Base-by-base conservation (phyloP, 2,113 vertebrate species). In the Acinonyx jubatus region DNA sequence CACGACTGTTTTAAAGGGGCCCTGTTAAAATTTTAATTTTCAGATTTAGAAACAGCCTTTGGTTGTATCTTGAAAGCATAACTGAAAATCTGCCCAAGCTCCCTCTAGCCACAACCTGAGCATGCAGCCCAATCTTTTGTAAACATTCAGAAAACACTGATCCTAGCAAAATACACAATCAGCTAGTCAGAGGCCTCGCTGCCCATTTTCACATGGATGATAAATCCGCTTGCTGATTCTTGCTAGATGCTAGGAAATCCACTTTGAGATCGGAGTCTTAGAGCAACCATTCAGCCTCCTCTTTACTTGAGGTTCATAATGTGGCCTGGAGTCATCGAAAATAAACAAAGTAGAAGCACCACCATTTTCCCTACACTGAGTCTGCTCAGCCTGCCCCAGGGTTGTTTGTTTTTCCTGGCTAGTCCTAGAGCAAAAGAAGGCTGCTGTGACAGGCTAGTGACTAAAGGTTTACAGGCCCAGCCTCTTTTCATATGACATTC, bases 141-240 rank as follows among this genome's bases (percentile, higher is more conserved):
- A 84, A 98, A 95, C 90, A 95, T 84, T 96, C 87, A 94, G 91
- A 93, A 94, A 92, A 93, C 23, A 97, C 95, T 23, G 95, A 97
- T 93, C 79, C 95, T 84, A 96, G 90, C 97, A 96, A 96, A 96
- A 95, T 52, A 91, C 36, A 93, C 79, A 87, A 82, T 68, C 36
- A 81, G 88, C 76, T 81, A 50, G 78, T 76, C 84, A 91, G 89
- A 83, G 36, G 45, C 87, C 87, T 89, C 81, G 23, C 36, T 31
- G 48, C 48, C 13, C 38, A 41, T 87, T 73, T 97, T 89, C 83
- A 29, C 16, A 23, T 1, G 45, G 80, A 69, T 68, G 52, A 50
- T 41, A 41, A 65, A 63, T 33, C 81, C 45, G 84, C 41, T 29
- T 38, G 65, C 69, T 95, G 48, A 74, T 65, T 85, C 87, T 52